A percentile compares a stretch with the other conserved stretches of the same genome.
These are phyloP conservation scores for Drosophila parthenogenetica DNA, from an alignment of 2,888 invertebrate genomes.

Conservation along the genomic window DNA sequence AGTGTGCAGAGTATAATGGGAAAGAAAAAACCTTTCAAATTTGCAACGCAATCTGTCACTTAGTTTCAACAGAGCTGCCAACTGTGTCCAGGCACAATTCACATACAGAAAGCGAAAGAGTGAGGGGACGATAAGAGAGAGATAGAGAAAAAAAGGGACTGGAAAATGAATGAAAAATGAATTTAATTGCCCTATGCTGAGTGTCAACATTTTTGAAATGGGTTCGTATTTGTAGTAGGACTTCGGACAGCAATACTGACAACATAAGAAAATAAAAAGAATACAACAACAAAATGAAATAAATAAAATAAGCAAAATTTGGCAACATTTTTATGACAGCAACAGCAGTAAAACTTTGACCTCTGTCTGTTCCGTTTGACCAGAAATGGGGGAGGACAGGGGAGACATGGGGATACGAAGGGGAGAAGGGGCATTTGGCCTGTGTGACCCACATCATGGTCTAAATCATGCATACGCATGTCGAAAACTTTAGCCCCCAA, in stretches of 20 bases:
- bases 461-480: conserved; percentile 61
- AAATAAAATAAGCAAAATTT: conserved; percentile 44
- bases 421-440: conserved; percentile 13
- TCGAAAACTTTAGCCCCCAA: conserved; percentile 40
- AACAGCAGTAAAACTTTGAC: conserved; percentile 78
- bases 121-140: not conserved
- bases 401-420: not conserved
- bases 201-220: conserved; percentile 80
- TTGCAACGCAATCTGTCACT: conserved; percentile 76
- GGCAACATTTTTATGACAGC: conserved; percentile 78
- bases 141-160: conserved; percentile 9
- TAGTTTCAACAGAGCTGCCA: conserved; percentile 72
- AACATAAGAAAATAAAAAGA: conserved; percentile 16
- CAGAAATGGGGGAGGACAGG: not conserved
- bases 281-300: not conserved
- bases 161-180: conserved; percentile 76
- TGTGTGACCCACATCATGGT: conserved; percentile 73
- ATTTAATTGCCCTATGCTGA: conserved; percentile 80
- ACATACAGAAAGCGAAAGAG: not conserved
- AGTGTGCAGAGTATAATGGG: conserved; percentile 34
- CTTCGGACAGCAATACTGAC: conserved; percentile 33
- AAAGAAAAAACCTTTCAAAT: conserved; percentile 65
- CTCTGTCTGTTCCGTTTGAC: conserved; percentile 48
- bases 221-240: conserved; percentile 63
- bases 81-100: conserved; percentile 56